phyloP scores from a whole-genome alignment of 2,888 invertebrate species.

The Agrotis segetum region DNA sequence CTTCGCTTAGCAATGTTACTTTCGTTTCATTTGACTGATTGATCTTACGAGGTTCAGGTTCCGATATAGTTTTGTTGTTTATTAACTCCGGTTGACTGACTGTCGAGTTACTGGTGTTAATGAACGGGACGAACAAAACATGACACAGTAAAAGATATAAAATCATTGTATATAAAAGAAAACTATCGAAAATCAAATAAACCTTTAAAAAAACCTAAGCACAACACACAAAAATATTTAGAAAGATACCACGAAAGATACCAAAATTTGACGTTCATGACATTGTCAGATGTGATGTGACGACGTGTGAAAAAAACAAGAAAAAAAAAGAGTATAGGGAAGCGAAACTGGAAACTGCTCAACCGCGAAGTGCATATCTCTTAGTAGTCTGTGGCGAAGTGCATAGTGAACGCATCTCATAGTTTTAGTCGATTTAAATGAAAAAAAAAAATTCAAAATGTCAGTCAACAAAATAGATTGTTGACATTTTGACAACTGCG shows the following conservation, averaged over 20 bases:
- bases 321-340: not conserved
- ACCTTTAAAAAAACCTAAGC: conserved; percentile 31
- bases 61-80: conserved; percentile 50
- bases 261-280: conserved; percentile 38
- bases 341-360: not conserved
- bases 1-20: conserved; percentile 76
- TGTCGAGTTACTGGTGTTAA: conserved; percentile 62
- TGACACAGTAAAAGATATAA: conserved; percentile 65
- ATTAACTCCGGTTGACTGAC: conserved; percentile 45
- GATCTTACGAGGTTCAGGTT: conserved; percentile 34
- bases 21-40: conserved; percentile 66
- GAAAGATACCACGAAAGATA: conserved; percentile 40
- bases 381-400: no score
- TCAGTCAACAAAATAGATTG: not conserved
- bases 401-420: no score
- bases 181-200: conserved; percentile 47
- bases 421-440: no score
- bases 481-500: conserved; percentile 69
- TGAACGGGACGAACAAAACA: conserved; percentile 67
- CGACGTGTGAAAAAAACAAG: conserved; percentile 18
- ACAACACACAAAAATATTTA: conserved; percentile 50
- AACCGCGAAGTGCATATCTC: no score
- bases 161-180: conserved; percentile 69
- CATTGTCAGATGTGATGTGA: conserved; percentile 30
- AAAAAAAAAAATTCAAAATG: not conserved